A percentile compares a stretch with the other conserved stretches of the same genome.
Evolutionary conservation across 2,888 invertebrate genomes (phyloP).

Genomic region (Hoplodrina blanda): DNA sequence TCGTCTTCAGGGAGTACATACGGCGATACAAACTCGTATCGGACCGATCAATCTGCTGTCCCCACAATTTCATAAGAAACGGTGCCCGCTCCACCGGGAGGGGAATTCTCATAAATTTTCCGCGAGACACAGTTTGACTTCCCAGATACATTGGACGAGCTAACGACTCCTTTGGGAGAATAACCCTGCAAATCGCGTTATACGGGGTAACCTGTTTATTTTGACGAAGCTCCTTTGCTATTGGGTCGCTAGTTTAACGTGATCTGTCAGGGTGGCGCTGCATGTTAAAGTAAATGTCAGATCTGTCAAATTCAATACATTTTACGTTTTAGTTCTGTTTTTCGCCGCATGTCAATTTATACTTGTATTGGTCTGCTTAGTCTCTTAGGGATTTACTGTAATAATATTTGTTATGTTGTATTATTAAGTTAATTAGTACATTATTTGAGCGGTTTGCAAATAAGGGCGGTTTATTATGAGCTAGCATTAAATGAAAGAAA

Average conservation of each 20-base stretch:
- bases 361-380: constrained; percentile 1
- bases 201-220: constrained; percentile 44
- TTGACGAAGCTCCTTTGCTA: constrained; percentile 25
- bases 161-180: constrained; percentile 64
- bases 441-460: constrained; percentile 25
- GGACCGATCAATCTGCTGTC: constrained; percentile 53
- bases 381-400: neutral
- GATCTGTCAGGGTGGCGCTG: neutral
- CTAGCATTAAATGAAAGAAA: constrained; percentile 22
- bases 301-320: neutral
- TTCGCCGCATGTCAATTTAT: neutral
- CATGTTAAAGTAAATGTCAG: neutral
- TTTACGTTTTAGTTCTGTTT: neutral
- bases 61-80: constrained; percentile 52
- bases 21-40: constrained; percentile 37
- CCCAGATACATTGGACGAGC: constrained; percentile 51
- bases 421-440: constrained; percentile 25
- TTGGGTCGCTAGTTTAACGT: constrained; percentile 17
- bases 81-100: constrained; percentile 35
- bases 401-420: constrained; percentile 19
- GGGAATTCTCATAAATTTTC: constrained; percentile 59
- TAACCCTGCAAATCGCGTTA: constrained; percentile 59
- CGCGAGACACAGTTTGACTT: constrained; percentile 57
- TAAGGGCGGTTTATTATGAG: neutral
- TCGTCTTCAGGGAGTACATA: constrained; percentile 29